Base-by-base conservation (phyloP, 2,113 vertebrate genomes). In the Pampusana beccarii region DNA sequence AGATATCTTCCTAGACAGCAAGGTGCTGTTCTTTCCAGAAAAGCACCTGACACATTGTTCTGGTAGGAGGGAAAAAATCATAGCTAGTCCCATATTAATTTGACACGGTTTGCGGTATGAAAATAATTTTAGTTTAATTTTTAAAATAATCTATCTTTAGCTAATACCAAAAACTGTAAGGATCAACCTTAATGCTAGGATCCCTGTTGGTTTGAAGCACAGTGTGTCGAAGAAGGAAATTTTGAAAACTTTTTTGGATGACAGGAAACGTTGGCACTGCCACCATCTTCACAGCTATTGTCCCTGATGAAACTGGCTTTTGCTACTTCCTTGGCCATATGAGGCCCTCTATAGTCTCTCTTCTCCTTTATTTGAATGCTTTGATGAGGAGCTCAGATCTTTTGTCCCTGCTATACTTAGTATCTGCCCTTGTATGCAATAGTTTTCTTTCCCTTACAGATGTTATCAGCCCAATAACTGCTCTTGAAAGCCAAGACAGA, bases 401-500 rank as follows among this genome's bases (percentile, higher is more conserved):
- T 96, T 96, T 91, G 77, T 91, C 40, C 34, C 62, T 72, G 79
- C 91, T 96, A 96, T 95, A 83, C 61, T 96, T 96, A 93, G 88
- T 40, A 40, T 88, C n/a, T 79, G 67, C 77, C 65, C 81, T 80
- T 80, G n/a, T 67, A 46, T 91, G 73, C 42, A 66, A 44, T 60
- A 92, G 74, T 92, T 92, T 97, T 89, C 91, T 42, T 81, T 89
- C 90, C 77, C 40, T 88, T 93, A 89, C 93, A 97, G 94, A 96
- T 97, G 96, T 96, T 93, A 26, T 28, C 67, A 4, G 82, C 74
- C 94, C 95, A 97, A 95, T 65, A 65, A 53, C 80, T 95, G 65
- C 34, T 91, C 89, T 86, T 51, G n/a, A 92, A 62, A 97, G 95
- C 96, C 97, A 96, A 97, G 94, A 71, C 90, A 96, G 89, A 94